phyloP scores from a whole-genome alignment of 2,797 vertebrate species.

The Picus viridis region DNA sequence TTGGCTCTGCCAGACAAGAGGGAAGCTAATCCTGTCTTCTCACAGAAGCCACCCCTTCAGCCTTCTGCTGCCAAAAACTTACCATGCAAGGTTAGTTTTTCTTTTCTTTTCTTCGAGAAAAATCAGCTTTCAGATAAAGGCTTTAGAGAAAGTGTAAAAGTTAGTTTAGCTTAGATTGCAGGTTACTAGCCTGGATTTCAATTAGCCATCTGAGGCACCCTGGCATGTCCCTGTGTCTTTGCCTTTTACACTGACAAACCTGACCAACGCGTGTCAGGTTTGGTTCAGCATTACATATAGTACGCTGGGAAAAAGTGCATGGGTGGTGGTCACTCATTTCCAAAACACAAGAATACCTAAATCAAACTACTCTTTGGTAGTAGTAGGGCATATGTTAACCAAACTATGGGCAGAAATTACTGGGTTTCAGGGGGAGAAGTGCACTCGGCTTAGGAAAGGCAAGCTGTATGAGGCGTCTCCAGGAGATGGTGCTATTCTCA shows the following conservation, averaged over 20 bases:
- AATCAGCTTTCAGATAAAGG: not conserved
- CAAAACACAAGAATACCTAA: not conserved
- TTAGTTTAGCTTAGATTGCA: not conserved
- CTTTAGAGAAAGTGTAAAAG: not conserved
- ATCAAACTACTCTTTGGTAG: not conserved
- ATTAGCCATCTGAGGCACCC: not conserved
- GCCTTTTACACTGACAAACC: not conserved
- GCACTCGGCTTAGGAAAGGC: not conserved
- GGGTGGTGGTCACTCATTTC: too few species aligned
- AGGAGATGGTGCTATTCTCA: conserved; percentile 63
- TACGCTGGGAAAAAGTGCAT: not conserved
- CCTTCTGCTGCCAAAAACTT: not conserved
- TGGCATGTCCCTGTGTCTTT: not conserved
- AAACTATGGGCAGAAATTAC: too few species aligned
- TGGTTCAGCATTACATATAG: accelerated
- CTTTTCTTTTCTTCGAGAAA: not conserved
- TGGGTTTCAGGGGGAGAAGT: accelerated
- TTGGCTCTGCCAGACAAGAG: not conserved
- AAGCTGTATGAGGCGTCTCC: not conserved
- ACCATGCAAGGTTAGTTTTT: not conserved
- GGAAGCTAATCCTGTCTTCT: not conserved
- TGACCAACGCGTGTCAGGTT: not conserved
- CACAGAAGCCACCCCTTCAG: not conserved
- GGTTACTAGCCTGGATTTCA: not conserved
- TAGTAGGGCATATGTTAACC: accelerated